Conservation (phyloP, 2,888 invertebrate species). For the Gerris lacustris region DNA sequence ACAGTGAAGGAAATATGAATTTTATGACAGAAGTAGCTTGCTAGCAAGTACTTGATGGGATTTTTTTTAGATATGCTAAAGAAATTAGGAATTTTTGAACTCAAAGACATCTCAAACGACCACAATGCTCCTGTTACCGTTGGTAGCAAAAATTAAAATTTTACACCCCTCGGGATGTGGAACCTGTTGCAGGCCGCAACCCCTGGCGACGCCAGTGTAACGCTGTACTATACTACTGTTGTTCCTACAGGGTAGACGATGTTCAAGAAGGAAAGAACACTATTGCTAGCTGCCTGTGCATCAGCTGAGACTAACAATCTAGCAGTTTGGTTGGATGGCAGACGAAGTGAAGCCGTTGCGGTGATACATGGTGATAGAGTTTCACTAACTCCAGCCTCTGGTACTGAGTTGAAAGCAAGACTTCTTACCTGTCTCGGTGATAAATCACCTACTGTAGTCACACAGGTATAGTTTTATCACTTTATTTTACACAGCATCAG, state of each 20-base stretch:
- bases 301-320: conserved; percentile 33
- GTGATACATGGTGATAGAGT: conserved; percentile 29
- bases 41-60: too few relatives aligned
- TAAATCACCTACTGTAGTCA: conserved; percentile 24
- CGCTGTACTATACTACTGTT: not conserved
- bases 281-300: conserved; percentile 30
- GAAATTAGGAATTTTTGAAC: too few relatives aligned
- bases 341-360: conserved; percentile 25
- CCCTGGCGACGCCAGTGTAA: not conserved
- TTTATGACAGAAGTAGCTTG: too few relatives aligned
- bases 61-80: too few relatives aligned
- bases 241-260: conserved; percentile 19
- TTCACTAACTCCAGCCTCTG: not conserved
- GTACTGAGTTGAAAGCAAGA: conserved; percentile 26
- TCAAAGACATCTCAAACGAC: too few relatives aligned
- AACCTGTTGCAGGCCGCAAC: too few relatives aligned
- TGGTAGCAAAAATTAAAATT: too few relatives aligned
- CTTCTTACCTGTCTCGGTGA: conserved; percentile 29
- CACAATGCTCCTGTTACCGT: too few relatives aligned
- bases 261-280: conserved; percentile 30
- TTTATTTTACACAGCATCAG: not conserved
- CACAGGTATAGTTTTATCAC: conserved; percentile 23
- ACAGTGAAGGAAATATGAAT: too few relatives aligned
- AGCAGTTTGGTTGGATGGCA: conserved; percentile 25
- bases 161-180: too few relatives aligned